Base-by-base conservation (phyloP, 1,140 invertebrate species). In the Geopemphigus sp. region DNA sequence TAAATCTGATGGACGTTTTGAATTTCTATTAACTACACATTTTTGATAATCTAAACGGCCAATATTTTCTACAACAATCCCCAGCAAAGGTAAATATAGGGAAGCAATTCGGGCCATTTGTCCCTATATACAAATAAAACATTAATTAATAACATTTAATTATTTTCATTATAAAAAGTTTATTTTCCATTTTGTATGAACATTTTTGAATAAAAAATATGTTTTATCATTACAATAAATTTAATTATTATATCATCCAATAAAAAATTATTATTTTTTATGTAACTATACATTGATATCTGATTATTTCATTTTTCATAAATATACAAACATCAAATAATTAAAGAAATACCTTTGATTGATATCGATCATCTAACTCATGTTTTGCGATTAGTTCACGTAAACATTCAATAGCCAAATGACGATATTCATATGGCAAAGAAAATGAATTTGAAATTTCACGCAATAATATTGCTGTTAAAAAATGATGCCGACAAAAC, bases 321-420 rank as follows among this genome's bases (percentile, higher is more conserved):
- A 50, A 50, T 50, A 50, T 12, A 50, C 1, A 50, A n/a, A n/a
- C n/a, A n/a, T n/a, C n/a, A n/a, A n/a, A n/a, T n/a, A n/a, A n/a
- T n/a, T n/a, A n/a, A n/a, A n/a, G 12, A 11, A 57, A 11, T 57
- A 86, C 87, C 82, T 90, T 89, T 82, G 88, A 89, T 83, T 92
- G 89, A 85, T 97, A 98, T 81, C 96, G 87, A 84, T 95, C 93
- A 86, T 98, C 97, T 84, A 95, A 89, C 83, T 97, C 93, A 86
- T 98, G 97, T 86, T 98, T 98, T 0, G 94, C 94, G 64, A 98
- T 87, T 81, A 97, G 85, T 86, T 96, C 93, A 81, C 95, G 88
- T 32, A 98, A 87, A 17, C 94, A 92, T 29, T 86, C 86, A 80
- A 98, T 88, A 0, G 95, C 94, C 53, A 90, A 87, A 81, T 91